These are phyloP conservation scores for Helobdella robusta DNA, from an alignment of 2,888 invertebrate genomes.

Conservation along the genomic window DNA sequence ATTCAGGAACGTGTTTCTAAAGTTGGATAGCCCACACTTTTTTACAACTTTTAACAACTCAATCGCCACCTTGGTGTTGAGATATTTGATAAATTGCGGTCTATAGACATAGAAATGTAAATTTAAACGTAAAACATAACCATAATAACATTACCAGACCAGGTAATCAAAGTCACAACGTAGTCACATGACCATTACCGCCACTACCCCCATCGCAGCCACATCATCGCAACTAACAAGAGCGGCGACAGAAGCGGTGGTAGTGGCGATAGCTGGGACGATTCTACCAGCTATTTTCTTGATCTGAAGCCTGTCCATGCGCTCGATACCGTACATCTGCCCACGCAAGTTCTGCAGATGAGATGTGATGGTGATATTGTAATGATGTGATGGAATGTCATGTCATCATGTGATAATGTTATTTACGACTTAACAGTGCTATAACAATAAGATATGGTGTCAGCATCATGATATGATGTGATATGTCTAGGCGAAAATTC, in stretches of 20 bases:
- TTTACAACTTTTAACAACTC: constrained; percentile 45
- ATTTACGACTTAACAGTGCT: no score
- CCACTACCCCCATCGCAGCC: neutral
- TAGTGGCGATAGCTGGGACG: constrained; percentile 51
- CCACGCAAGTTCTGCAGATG: constrained; percentile 46
- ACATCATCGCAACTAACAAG: constrained; percentile 40
- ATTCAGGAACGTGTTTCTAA: constrained; percentile 48
- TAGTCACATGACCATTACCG: neutral
- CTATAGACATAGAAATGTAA: neutral
- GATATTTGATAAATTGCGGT: neutral
- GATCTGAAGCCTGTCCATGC: constrained; percentile 44
- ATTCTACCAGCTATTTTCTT: constrained; percentile 50
- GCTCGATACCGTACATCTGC: constrained; percentile 47
- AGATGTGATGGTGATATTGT: no score
- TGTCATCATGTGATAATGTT: no score
- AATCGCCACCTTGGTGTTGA: constrained; percentile 40
- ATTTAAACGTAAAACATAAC: neutral
- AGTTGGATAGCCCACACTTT: constrained; percentile 38
- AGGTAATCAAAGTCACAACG: neutral
- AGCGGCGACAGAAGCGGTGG: constrained; percentile 51
- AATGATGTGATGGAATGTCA: no score
- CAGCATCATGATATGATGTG: no score
- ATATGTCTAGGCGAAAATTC: no score
- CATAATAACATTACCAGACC: neutral
- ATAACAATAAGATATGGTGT: no score